Base-by-base conservation (phyloP, 2,888 invertebrate species). In the Vandiemenella viatica region DNA sequence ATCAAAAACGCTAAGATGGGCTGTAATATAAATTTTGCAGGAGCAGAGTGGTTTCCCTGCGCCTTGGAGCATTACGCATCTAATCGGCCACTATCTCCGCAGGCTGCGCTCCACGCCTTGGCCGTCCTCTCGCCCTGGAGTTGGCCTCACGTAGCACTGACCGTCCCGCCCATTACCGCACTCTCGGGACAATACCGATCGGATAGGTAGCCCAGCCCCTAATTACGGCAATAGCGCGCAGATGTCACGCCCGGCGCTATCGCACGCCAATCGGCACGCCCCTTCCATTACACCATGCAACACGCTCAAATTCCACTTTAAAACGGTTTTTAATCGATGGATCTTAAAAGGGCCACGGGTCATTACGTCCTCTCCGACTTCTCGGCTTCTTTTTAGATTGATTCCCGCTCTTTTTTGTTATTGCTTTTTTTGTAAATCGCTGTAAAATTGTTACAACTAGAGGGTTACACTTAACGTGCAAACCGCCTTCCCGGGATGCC, bases 201-300 rank as follows among this genome's bases (percentile, higher is more conserved):
- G 13, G 32, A 32, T 32, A 32, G 32, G 32, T n/a, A n/a, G n/a
- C n/a, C n/a, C n/a, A n/a, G n/a, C n/a, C n/a, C n/a, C n/a, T n/a
- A n/a, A n/a, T n/a, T n/a, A n/a, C n/a, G n/a, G n/a, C n/a, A n/a
- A n/a, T n/a, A n/a, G n/a, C n/a, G n/a, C n/a, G n/a, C n/a, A n/a
- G n/a, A n/a, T n/a, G n/a, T n/a, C n/a, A n/a, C n/a, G n/a, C n/a
- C n/a, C n/a, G 32, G 32, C 32, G 32, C 32, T 32, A 32, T 32
- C 32, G 10, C 32, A 21, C 42, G 19, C 42, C 21, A n/a, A 13
- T 19, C 42, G 18, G n/a, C 42, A 32, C 42, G 42, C 42, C 42
- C 21, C 21, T 21, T 42, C 19, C 42, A 42, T 42, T 42, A 42
- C 42, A 42, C 42, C 42, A 42, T 42, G 42, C 42, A 42, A 42